A percentile compares a stretch with the other conserved stretches of the same genome.
Evolutionary conservation across 2,797 vertebrate species (phyloP).

Genomic region (Tinamus major): DNA sequence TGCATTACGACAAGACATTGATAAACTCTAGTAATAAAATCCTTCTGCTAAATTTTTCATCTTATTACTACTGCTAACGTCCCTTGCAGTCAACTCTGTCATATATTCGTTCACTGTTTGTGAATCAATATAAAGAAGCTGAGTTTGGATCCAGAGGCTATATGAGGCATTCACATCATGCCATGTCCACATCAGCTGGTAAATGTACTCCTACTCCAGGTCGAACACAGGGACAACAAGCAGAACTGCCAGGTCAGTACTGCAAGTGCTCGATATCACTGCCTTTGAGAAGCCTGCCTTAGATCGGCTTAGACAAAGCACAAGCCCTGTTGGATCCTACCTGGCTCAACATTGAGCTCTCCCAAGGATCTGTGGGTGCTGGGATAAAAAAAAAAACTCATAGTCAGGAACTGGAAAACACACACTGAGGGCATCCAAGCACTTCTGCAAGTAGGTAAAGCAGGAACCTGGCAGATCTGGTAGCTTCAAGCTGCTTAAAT

Average conservation of each 20-base stretch:
- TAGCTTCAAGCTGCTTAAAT: neutral
- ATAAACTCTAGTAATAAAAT: neutral
- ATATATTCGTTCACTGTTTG: no score
- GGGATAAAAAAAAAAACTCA: neutral
- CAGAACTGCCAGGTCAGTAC: neutral
- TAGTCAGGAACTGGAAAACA: neutral
- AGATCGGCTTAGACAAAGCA: neutral
- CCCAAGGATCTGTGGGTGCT: neutral
- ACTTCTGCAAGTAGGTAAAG: neutral
- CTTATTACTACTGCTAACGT: neutral
- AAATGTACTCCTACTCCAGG: neutral
- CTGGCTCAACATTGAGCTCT: neutral
- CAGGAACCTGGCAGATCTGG: neutral
- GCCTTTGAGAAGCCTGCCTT: neutral
- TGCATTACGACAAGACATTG: neutral
- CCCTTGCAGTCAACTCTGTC: neutral
- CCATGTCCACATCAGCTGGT: neutral
- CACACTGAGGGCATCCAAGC: neutral
- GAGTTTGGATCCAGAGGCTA: neutral
- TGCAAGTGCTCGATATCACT: neutral
- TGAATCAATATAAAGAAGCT: neutral
- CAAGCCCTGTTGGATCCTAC: neutral
- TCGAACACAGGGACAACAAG: neutral
- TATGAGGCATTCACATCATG: neutral
- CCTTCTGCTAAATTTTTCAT: neutral